Percentiles rank a stretch among this genome's conserved stretches.
These are phyloP conservation scores for Rosalia funebris DNA, from an alignment of 2,888 invertebrate species.

Conservation along the genomic window DNA sequence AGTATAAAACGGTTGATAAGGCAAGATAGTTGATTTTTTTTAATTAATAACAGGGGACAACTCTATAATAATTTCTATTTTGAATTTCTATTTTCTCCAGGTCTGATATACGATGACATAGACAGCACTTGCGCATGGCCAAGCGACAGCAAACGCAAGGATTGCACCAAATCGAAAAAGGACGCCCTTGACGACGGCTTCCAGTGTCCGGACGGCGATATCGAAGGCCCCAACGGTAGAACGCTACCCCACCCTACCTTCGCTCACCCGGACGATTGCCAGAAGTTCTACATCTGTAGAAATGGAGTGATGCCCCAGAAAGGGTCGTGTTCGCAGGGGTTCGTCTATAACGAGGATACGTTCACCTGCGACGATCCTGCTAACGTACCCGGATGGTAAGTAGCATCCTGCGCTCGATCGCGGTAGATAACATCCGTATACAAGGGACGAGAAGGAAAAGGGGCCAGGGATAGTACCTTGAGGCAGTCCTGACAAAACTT, in stretches of 20 bases:
- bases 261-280: slow-evolving; percentile 82
- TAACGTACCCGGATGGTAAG: slow-evolving; percentile 82
- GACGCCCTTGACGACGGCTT: slow-evolving; percentile 81
- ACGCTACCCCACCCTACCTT: slow-evolving; percentile 80
- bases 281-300: slow-evolving; percentile 84
- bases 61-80: too few species aligned
- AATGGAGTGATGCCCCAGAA: slow-evolving; percentile 81
- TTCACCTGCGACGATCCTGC: slow-evolving; percentile 82
- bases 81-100: too few species aligned
- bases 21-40: too few species aligned
- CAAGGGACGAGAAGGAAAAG: neutral
- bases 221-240: slow-evolving; percentile 74
- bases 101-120: slow-evolving; percentile 79
- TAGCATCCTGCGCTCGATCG: too few species aligned
- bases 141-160: slow-evolving; percentile 67
- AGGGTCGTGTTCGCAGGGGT: slow-evolving; percentile 77
- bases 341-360: slow-evolving; percentile 81
- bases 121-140: slow-evolving; percentile 82
- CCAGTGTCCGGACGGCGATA: slow-evolving; percentile 77
- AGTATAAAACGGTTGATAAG: too few species aligned
- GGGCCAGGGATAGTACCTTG: neutral
- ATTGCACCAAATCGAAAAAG: slow-evolving; percentile 67
- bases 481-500: neutral
- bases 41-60: too few species aligned
- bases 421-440: too few species aligned